phyloP scores from a whole-genome alignment of 2,888 invertebrate genomes.

The Tiliacea citrago region DNA sequence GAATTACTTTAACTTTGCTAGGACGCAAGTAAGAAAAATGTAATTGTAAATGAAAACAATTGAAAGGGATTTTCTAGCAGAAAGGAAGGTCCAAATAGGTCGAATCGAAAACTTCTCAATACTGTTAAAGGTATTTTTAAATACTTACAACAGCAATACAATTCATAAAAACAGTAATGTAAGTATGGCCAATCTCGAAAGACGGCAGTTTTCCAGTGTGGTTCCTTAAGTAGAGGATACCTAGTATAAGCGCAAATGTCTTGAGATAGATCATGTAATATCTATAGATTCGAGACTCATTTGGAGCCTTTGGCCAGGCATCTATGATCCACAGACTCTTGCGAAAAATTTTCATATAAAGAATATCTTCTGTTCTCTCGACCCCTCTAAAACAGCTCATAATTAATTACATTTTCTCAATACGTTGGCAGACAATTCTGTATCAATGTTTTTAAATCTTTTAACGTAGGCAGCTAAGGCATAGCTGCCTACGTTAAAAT shows the following conservation, averaged over 20 bases:
- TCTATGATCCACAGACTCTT: constrained; percentile 10
- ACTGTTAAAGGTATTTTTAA: neutral
- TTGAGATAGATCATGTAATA: accelerated
- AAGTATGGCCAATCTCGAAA: constrained; percentile 36
- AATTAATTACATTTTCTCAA: neutral
- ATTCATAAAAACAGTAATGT: constrained; percentile 44
- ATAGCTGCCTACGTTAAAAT: no score
- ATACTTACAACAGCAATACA: constrained; percentile 19
- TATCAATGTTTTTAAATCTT: no score
- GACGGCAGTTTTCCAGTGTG: constrained; percentile 33
- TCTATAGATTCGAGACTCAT: neutral
- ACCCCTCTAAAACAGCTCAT: constrained; percentile 24
- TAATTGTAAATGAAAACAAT: neutral
- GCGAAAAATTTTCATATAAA: constrained; percentile 23
- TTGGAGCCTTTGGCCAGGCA: constrained; percentile 18
- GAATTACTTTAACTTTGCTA: neutral
- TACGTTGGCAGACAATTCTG: neutral
- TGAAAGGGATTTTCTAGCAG: neutral
- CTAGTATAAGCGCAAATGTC: accelerated
- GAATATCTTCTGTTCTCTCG: constrained; percentile 38
- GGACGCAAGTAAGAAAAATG: neutral
- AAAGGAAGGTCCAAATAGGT: neutral
- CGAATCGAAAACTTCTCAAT: no score
- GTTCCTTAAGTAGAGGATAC: neutral
- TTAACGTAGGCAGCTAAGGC: neutral